Evolutionary conservation across 2,888 invertebrate species (phyloP), one percentile per base, ranked within the genome.

Genomic region (Chalcosyrphus nemorum): DNA sequence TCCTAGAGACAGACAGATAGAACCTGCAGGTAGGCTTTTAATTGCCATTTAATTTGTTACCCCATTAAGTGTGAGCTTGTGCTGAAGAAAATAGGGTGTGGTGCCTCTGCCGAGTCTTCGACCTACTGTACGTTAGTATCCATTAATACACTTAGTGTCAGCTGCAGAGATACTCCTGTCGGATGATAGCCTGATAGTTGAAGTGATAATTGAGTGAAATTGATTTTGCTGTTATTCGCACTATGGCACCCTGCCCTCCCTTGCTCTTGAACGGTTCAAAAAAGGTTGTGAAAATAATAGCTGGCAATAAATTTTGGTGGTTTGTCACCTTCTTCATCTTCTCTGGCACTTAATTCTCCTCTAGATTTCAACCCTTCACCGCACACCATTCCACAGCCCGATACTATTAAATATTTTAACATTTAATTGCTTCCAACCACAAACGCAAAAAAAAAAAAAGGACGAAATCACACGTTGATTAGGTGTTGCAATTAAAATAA

Each of bases 111-210:
- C 27, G 4, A 35, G 47, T 32, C n/a, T n/a, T 24, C 3, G 24
- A 4, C 4, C 32, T 13, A 43, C 43, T 57, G 50, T 29, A 47
- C 32, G 24, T 77, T 56, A 70, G 43, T 59, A 43, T 50, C 77
- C 77, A 61, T 70, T 77, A 77, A 54, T 45, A 78, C 74, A 61
- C 77, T 65, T 66, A 66, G 65, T 72, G 81, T 82, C 81, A 77
- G 57, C 7, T 47, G 59, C 77, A 82, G 81, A 66, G 19, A 21
- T 27, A 57, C 47, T 27, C 11, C 3, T 38, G 56, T 41, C 68
- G 52, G 21, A 15, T 59, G 13, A 50, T 68, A 17, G 29, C 43
- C 68, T 35, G 41, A 43, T 70, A 63, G 70, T 70, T 77, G 47
- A 77, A 77, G 70, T 70, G 77, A 70, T 77, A 77, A 77, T 77